Evolutionary conservation across 2,888 invertebrate genomes (phyloP).

Genomic region (Agrotis segetum): DNA sequence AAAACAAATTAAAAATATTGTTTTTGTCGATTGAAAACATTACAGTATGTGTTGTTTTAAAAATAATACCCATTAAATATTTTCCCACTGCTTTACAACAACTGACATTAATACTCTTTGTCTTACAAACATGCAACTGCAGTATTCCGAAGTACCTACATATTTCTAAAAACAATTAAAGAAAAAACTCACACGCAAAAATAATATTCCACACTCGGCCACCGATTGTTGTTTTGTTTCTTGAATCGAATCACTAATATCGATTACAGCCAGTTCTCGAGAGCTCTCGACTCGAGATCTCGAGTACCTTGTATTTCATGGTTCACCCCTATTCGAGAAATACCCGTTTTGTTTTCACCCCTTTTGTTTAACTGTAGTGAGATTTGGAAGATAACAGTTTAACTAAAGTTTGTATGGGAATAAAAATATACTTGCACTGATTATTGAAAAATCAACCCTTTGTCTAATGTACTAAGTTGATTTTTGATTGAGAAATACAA

Average conservation of each 20-base stretch:
- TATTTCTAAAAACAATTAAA: constrained; percentile 26
- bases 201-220: constrained; percentile 46
- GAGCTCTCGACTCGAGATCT: constrained; percentile 29
- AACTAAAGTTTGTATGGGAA: constrained; percentile 17
- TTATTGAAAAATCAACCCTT: constrained; percentile 6
- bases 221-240: constrained; percentile 55
- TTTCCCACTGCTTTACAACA: constrained; percentile 20
- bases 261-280: constrained; percentile 76
- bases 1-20: too few species aligned
- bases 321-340: constrained; percentile 42
- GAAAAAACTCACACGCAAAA: constrained; percentile 55
- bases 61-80: neutral
- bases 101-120: constrained; percentile 33
- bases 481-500: neutral
- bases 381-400: constrained; percentile 57
- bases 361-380: constrained; percentile 53
- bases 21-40: neutral
- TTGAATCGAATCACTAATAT: constrained; percentile 73
- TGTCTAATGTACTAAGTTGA: accelerated
- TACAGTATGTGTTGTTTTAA: neutral
- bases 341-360: constrained; percentile 56
- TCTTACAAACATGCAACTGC: constrained; percentile 6
- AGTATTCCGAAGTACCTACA: constrained; percentile 26
- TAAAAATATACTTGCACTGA: neutral
- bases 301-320: constrained; percentile 29